Percentiles rank a stretch among this genome's conserved stretches.
Conservation (phyloP, 2,888 invertebrate species). For the Iselma pallidipennis region DNA sequence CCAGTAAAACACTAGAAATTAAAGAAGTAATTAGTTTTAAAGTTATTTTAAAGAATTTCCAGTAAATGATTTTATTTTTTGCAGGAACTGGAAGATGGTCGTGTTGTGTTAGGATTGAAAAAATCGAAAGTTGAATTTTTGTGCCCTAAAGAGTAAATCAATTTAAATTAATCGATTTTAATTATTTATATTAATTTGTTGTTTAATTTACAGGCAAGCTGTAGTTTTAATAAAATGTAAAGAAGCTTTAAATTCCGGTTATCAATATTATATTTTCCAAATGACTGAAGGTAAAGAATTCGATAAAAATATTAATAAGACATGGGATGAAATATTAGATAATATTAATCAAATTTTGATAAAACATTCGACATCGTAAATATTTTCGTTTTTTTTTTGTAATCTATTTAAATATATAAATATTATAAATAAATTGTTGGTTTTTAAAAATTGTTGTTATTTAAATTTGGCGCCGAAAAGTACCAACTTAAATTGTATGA, state of each 20-base stretch:
- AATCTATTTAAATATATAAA: neutral
- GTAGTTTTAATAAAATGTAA: slow-evolving; percentile 46
- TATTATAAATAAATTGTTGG: neutral
- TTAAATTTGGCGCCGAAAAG: neutral
- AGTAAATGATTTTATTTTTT: slow-evolving; percentile 16
- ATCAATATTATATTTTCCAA: slow-evolving; percentile 48
- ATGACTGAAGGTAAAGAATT: slow-evolving; percentile 44
- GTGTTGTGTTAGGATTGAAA: slow-evolving; percentile 48
- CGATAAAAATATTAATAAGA: slow-evolving; percentile 32
- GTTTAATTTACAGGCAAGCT: slow-evolving; percentile 59
- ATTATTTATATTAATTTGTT: slow-evolving; percentile 35
- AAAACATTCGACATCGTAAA: slow-evolving; percentile 13
- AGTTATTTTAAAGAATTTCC: slow-evolving; percentile 4
- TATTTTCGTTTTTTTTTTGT: neutral
- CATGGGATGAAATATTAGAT: slow-evolving; percentile 41
- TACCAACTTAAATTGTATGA: no score
- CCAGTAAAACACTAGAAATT: slow-evolving; percentile 42
- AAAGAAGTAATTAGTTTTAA: slow-evolving; percentile 40
- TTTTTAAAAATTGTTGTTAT: neutral
- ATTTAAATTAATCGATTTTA: slow-evolving; percentile 6
- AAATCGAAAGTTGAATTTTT: slow-evolving; percentile 51
- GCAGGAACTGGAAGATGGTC: slow-evolving; percentile 35
- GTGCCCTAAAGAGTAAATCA: slow-evolving; percentile 54
- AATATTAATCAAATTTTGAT: slow-evolving; percentile 33
- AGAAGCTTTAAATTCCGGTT: slow-evolving; percentile 39